Base-by-base conservation (phyloP, 2,113 vertebrate species). In the Sprattus sprattus region DNA sequence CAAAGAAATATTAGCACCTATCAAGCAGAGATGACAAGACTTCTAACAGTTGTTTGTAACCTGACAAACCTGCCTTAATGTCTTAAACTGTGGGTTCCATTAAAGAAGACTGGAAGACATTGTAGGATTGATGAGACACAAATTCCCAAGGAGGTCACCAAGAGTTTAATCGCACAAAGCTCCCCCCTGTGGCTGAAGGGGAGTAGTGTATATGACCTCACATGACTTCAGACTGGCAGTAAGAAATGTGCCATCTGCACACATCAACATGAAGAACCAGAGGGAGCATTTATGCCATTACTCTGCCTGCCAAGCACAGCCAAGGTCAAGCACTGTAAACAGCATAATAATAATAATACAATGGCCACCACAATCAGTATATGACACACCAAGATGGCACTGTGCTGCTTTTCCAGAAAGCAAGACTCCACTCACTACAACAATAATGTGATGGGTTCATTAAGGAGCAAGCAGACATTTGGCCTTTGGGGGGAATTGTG, bases 401-500 rank as follows among this genome's bases (percentile, higher is more conserved):
- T 39, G 39, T 39, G 39, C 39, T 39, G 39, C 39, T 39, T 39
- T 39, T 39, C 39, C 2, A 39, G 39, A 39, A 39, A 39, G 39
- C 39, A 39, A 39, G 39, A 39, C 39, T 39, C 39, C 39, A 39
- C 39, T 39, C 39, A 39, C 39, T 39, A 2, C 39, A 5, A 60
- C 54, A 22, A 22, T 60, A 20, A 5, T 60, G 71, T 32, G 9
- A 11, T 67, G 71, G 44, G 71, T 78, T 78, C 71, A 78, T 78
- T 78, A 78, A 78, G 28, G 71, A 28, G 25, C 71, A 1, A 15
- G 32, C 71, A 39, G 71, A 78, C 71, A 78, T 39, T 78, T 78
- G 1, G 71, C 71, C 71, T 44, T 13, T 13, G 32, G 60, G n/a
- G 47, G 81, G 57, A 84, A 92, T 45, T 87, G 88, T 47, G 32